Conservation (phyloP, 2,797 vertebrate genomes). For the Sebastes wilsoni region DNA sequence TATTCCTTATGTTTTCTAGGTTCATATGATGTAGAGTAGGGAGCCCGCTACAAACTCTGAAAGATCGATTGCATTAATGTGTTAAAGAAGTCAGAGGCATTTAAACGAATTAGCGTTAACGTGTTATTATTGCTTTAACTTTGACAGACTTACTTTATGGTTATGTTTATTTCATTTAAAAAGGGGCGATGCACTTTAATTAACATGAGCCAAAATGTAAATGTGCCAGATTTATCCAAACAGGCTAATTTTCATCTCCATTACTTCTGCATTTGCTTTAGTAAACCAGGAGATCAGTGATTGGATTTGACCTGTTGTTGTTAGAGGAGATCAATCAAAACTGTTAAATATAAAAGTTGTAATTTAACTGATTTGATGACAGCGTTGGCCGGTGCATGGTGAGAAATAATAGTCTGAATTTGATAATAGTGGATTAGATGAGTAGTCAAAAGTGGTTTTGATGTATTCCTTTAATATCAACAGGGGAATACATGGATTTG, state of each 20-base stretch:
- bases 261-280: neutral
- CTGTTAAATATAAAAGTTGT: neutral
- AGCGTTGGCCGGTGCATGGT: neutral
- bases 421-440: conserved; percentile 10
- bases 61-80: too few species aligned
- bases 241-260: neutral
- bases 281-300: neutral
- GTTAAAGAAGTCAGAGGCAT: too few species aligned
- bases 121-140: too few species aligned
- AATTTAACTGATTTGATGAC: neutral
- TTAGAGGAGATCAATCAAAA: neutral
- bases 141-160: too few species aligned
- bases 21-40: too few species aligned
- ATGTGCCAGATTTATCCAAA: too few species aligned
- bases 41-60: rapidly evolving
- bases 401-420: conserved; percentile 9
- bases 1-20: too few species aligned
- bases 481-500: conserved; percentile 16
- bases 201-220: too few species aligned
- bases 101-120: rapidly evolving
- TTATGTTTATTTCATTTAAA: too few species aligned
- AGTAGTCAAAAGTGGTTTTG: conserved; percentile 1
- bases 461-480: conserved; percentile 26
- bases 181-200: too few species aligned
- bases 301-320: neutral